phyloP scores from a whole-genome alignment of 2,797 vertebrate species.

The Hypotaenidia okinawae region DNA sequence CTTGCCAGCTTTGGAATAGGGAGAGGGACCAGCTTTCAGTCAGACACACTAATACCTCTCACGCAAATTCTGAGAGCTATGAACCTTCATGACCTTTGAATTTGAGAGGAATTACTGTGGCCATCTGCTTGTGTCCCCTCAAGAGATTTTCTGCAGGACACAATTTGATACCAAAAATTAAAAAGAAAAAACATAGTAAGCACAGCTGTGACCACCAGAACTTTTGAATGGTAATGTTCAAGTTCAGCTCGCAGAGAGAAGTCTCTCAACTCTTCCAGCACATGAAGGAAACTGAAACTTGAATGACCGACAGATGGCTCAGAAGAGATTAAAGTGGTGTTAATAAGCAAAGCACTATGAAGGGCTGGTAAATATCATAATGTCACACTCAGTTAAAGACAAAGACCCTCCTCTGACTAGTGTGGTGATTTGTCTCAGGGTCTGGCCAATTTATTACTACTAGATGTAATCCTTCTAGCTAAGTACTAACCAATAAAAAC shows the following conservation, averaged over 20 bases:
- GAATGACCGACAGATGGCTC: conserved; percentile 55
- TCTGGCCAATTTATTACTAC: background rate
- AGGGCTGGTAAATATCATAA: conserved; percentile 33
- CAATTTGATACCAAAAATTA: background rate
- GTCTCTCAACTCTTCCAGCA: background rate
- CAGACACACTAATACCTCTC: background rate
- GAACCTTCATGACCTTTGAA: conserved; percentile 30
- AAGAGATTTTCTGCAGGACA: conserved; percentile 10
- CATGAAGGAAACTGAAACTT: conserved; percentile 39
- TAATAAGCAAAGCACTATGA: conserved; percentile 46
- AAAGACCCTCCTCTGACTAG: background rate
- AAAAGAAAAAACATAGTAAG: background rate
- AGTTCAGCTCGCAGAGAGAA: background rate
- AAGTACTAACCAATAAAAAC: conserved; percentile 41
- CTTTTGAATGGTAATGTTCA: background rate
- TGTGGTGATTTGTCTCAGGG: background rate
- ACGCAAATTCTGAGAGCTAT: background rate
- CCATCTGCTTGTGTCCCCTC: conserved; percentile 40
- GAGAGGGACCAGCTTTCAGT: conserved; percentile 1
- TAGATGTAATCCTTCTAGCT: conserved; percentile 41
- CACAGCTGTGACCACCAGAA: background rate
- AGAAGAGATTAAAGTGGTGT: conserved; percentile 56
- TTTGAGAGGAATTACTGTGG: conserved; percentile 28
- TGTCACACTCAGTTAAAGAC: conserved; percentile 20
- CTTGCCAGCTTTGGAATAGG: background rate